Percentiles rank a stretch among this genome's conserved stretches.
Conservation (phyloP, 53 echinoderm and acorn worm genomes). For the Patiria pectinifera region DNA sequence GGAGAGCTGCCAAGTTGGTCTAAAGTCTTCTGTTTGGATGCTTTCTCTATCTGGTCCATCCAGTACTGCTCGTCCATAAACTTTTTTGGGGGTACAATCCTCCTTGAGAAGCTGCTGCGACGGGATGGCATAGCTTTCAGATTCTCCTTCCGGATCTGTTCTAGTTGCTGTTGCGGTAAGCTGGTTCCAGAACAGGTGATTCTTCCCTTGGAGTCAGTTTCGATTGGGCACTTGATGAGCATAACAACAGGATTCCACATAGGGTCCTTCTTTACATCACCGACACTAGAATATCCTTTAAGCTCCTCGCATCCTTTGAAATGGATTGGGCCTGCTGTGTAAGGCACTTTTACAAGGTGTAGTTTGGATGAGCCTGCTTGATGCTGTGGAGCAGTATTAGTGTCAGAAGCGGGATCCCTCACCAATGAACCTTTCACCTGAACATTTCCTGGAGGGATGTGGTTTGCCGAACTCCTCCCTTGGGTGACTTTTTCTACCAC, state of each 20-base stretch:
- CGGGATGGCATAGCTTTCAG: conserved; percentile 31
- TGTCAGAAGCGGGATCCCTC: conserved; percentile 19
- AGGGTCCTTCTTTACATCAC: conserved; percentile 23
- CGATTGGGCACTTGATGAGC: conserved; percentile 61
- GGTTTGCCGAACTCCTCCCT: neutral
- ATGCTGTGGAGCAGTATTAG: neutral
- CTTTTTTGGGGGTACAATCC: conserved; percentile 35
- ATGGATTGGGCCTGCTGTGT: conserved; percentile 1
- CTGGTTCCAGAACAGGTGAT: conserved; percentile 41
- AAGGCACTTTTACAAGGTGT: conserved; percentile 15
- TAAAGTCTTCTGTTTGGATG: conserved; percentile 20
- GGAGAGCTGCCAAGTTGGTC: neutral
- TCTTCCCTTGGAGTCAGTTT: conserved; percentile 19
- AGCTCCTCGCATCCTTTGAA: conserved; percentile 22
- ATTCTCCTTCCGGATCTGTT: conserved; percentile 19
- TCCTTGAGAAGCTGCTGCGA: conserved; percentile 49
- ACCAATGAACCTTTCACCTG: neutral
- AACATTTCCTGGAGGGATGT: neutral
- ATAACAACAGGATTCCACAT: conserved; percentile 54
- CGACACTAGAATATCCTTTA: neutral
- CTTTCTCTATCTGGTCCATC: conserved; percentile 8
- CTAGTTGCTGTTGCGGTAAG: conserved; percentile 23
- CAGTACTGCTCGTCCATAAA: conserved; percentile 59
- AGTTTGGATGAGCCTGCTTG: neutral
- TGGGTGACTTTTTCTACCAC: neutral